These are phyloP conservation scores for Crotalus horridus DNA, from an alignment of 2,113 vertebrate genomes.

Conservation along the genomic window DNA sequence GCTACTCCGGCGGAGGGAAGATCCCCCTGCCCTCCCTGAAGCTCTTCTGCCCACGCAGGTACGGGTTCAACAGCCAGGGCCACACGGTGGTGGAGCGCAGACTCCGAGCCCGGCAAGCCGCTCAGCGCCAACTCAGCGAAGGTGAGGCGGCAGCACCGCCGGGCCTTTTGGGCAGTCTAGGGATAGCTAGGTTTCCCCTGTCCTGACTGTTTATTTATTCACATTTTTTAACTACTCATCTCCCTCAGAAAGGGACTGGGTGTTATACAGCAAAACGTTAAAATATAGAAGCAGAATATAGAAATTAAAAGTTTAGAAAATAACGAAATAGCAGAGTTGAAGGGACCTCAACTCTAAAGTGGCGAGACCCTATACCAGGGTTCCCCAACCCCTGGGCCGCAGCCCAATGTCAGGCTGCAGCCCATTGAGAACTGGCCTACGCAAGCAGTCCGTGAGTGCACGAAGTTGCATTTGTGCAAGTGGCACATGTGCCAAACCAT, in stretches of 20 bases:
- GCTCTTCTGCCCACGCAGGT: slow-evolving; percentile 65
- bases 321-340: not conserved
- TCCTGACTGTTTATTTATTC: not conserved
- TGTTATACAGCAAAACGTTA: not conserved
- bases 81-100: slow-evolving; percentile 72
- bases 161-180: not conserved
- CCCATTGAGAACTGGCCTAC: not conserved
- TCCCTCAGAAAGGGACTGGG: not conserved
- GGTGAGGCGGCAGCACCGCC: slow-evolving; percentile 63
- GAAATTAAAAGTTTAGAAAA: not conserved
- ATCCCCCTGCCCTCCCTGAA: not conserved
- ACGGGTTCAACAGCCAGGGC: slow-evolving; percentile 95
- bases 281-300: not conserved
- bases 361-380: not conserved
- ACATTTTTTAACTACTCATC: not conserved
- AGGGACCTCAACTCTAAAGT: not conserved
- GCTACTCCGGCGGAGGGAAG: not conserved
- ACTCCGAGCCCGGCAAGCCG: slow-evolving; percentile 72
- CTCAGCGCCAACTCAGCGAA: slow-evolving; percentile 74
- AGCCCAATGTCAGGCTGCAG: not conserved
- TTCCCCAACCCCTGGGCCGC: not conserved
- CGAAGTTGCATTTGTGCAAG: not conserved
- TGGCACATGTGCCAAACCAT: not conserved
- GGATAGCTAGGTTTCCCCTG: not conserved
- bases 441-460: not conserved